phyloP scores from a whole-genome alignment of 2,113 vertebrate genomes.

The Pelodiscus sinensis region DNA sequence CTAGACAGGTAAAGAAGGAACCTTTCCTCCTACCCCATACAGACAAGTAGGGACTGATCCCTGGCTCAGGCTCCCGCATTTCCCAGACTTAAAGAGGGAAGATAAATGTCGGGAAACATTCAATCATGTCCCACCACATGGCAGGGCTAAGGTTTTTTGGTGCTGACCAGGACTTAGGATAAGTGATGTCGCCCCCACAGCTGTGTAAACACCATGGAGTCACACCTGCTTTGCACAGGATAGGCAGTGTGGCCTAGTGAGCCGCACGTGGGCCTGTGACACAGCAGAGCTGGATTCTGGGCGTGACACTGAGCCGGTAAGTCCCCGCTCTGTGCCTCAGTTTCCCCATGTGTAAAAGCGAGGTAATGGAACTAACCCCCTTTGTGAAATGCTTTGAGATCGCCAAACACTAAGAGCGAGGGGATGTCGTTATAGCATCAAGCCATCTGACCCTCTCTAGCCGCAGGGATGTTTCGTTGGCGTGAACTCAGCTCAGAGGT shows the following conservation, averaged over 20 bases:
- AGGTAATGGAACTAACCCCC: neutral
- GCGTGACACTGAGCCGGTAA: neutral
- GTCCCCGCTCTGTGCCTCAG: neutral
- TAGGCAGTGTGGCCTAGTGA: neutral
- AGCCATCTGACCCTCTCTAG: neutral
- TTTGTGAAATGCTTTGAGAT: neutral
- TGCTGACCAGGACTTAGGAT: too few relatives aligned
- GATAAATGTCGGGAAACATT: too few relatives aligned
- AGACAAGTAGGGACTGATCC: too few relatives aligned
- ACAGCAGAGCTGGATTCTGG: neutral
- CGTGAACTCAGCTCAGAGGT: neutral
- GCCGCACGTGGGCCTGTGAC: fast-evolving
- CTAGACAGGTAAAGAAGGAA: too few relatives aligned
- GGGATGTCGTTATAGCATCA: neutral
- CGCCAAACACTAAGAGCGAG: neutral
- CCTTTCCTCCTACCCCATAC: too few relatives aligned
- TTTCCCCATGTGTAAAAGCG: neutral
- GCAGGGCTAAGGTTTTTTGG: too few relatives aligned
- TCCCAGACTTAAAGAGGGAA: too few relatives aligned
- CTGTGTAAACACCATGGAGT: neutral
- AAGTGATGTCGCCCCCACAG: too few relatives aligned
- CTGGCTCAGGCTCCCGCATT: too few relatives aligned
- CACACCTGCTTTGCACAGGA: neutral
- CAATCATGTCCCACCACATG: too few relatives aligned
- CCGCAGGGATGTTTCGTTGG: neutral